A percentile compares a stretch with the other conserved stretches of the same genome.
phyloP scores from a whole-genome alignment of 2,888 invertebrate species.

The Habroteleia sp. region DNA sequence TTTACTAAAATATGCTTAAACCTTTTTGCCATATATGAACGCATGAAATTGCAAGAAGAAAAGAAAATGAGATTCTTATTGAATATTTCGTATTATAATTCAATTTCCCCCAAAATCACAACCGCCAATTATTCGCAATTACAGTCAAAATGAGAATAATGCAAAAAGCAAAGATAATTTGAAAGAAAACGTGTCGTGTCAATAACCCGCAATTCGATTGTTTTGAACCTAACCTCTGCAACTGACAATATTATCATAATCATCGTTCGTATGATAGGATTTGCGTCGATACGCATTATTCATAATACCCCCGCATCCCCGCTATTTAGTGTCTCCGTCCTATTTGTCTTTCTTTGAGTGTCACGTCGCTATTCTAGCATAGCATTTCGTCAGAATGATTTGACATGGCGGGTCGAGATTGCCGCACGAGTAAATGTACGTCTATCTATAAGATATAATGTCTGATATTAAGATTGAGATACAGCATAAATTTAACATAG shows the following conservation, averaged over 20 bases:
- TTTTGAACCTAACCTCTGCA: constrained; percentile 15
- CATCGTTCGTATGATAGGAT: constrained; percentile 50
- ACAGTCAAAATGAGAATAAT: no score
- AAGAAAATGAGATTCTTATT: no score
- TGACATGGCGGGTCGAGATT: constrained; percentile 51
- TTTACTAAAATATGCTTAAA: no score
- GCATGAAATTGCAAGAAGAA: no score
- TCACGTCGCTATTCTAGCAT: constrained; percentile 10
- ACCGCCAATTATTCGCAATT: neutral
- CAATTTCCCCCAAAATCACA: no score
- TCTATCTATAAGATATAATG: constrained; percentile 45
- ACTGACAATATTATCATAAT: constrained; percentile 52
- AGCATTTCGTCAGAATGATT: constrained; percentile 49
- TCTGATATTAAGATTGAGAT: constrained; percentile 54
- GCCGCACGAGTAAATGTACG: constrained; percentile 20
- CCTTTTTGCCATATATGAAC: no score
- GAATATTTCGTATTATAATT: no score
- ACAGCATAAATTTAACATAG: constrained; percentile 41
- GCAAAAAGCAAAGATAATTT: neutral
- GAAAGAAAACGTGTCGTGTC: constrained; percentile 12
- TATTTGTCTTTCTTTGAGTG: constrained; percentile 38
- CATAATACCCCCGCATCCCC: constrained; percentile 44
- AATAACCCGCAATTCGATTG: constrained; percentile 40
- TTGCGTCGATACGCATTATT: constrained; percentile 53
- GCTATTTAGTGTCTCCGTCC: constrained; percentile 36